A percentile compares a stretch with the other conserved stretches of the same genome.
phyloP scores from a whole-genome alignment of 2,888 invertebrate genomes.

The Tetanocera ferruginea region DNA sequence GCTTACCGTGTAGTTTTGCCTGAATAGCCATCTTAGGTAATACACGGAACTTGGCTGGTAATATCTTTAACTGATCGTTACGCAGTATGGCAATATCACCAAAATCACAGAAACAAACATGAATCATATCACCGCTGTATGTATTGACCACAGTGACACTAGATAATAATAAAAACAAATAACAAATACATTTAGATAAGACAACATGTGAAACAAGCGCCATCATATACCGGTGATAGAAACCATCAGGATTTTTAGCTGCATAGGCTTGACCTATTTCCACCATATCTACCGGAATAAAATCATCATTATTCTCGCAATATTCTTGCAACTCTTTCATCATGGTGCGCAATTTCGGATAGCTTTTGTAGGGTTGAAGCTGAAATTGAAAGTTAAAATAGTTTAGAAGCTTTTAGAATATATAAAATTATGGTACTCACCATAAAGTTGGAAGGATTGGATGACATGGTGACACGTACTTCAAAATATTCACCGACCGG shows the following conservation, averaged over 20 bases:
- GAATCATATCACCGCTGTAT: conserved; percentile 72
- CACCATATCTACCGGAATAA: conserved; percentile 71
- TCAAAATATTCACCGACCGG: conserved; percentile 75
- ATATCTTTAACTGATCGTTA: conserved; percentile 72
- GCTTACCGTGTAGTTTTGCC: conserved; percentile 75
- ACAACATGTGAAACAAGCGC: neutral
- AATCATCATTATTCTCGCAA: conserved; percentile 73
- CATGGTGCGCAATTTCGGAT: conserved; percentile 72
- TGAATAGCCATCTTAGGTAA: conserved; percentile 78
- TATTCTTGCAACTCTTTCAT: conserved; percentile 78
- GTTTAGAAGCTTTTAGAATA: neutral
- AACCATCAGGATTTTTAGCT: conserved; percentile 75
- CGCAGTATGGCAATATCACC: conserved; percentile 75
- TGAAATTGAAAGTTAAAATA: conserved; percentile 49
- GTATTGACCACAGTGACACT: conserved; percentile 74
- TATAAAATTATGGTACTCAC: conserved; percentile 50
- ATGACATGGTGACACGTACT: conserved; percentile 81
- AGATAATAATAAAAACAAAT: conserved; percentile 46
- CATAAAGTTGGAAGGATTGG: conserved; percentile 75
- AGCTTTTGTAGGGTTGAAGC: conserved; percentile 72
- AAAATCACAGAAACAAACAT: conserved; percentile 77
- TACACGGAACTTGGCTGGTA: conserved; percentile 73
- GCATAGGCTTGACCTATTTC: conserved; percentile 78
- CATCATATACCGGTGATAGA: conserved; percentile 83
- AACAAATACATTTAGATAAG: neutral